Conservation (phyloP, 2,797 vertebrate genomes). For the Sebastes oblongus region DNA sequence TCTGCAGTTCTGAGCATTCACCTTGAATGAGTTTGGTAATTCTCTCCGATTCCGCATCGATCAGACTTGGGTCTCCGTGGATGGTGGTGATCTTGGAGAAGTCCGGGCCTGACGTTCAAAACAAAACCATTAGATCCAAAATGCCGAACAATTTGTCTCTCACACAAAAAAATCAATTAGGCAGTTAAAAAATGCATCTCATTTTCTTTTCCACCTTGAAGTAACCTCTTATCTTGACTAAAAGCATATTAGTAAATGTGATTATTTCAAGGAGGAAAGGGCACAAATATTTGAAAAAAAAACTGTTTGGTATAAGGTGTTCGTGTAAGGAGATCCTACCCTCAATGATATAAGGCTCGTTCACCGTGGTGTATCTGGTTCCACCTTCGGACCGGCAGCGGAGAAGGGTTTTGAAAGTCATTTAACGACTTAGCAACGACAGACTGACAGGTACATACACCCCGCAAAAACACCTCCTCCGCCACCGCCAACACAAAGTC, state of each 20-base stretch:
- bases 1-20: slow-evolving; percentile 23
- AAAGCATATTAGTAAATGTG: neutral
- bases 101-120: slow-evolving; percentile 71
- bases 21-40: slow-evolving; percentile 82
- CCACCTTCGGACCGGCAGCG: slow-evolving; percentile 72
- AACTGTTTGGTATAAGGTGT: slow-evolving; percentile 30
- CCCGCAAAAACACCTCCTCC: slow-evolving; percentile 54
- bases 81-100: slow-evolving; percentile 79
- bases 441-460: slow-evolving; percentile 63
- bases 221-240: neutral
- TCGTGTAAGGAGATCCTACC: slow-evolving; percentile 67
- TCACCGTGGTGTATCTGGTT: slow-evolving; percentile 25
- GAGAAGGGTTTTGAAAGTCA: slow-evolving; percentile 69
- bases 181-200: slow-evolving; percentile 5
- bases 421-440: slow-evolving; percentile 66
- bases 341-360: slow-evolving; percentile 78
- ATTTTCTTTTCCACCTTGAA: slow-evolving; percentile 20
- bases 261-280: slow-evolving; percentile 32
- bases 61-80: slow-evolving; percentile 67
- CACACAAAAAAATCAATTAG: neutral
- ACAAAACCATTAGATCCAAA: slow-evolving; percentile 23
- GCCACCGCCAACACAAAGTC: slow-evolving; percentile 48
- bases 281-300: slow-evolving; percentile 11
- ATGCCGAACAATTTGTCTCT: neutral
- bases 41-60: slow-evolving; percentile 76